Base-by-base conservation (phyloP, 2,113 vertebrate genomes). In the Calidris pugnax region DNA sequence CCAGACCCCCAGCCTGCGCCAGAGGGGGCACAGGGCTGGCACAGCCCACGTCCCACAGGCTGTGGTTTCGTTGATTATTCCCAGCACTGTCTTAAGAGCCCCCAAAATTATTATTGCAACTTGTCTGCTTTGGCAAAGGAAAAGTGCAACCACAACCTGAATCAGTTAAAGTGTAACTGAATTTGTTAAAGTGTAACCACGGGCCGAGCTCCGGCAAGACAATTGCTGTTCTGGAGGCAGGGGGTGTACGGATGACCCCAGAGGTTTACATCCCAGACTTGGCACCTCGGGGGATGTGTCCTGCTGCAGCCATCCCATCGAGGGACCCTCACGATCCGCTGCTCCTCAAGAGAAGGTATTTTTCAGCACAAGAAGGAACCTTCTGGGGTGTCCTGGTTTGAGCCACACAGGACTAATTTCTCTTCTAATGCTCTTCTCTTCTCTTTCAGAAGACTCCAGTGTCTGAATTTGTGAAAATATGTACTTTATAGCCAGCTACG, bases 281-380 rank as follows among this genome's bases (percentile, higher is more conserved):
- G 1, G 28, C 0, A 0, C 3, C 5, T 20, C 32, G 32, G 17
- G 14, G 6, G 16, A 3, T 2, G 14, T 5, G 12, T 77, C n/a
- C 78, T 56, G 63, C 32, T 64, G 50, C 48, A 71, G 28, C 55
- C 63, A 41, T 26, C n/a, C 48, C 69, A 16, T 10, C 20, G 14
- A 68, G 51, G 4, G 64, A 67, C 37, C 68, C 55, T 62, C 39
- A 68, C 10, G 69, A 4, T n/a, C 39, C 16, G 5, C 67, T 80
- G 18, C 23, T 78, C 41, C 51, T 81, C n/a, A 32, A 0, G 1
- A 59, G 26, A 62, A 92, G 28, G 45, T 62, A 41, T 35, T 89
- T 87, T 89, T 66, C 84, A 91, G 43, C 8, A 27, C 57, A 48
- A 47, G 67, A 86, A 57, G 32, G 41, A 39, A 62, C 53, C 43